Conservation (phyloP, 1,140 invertebrate genomes). For the Conopomorpha cramerella region DNA sequence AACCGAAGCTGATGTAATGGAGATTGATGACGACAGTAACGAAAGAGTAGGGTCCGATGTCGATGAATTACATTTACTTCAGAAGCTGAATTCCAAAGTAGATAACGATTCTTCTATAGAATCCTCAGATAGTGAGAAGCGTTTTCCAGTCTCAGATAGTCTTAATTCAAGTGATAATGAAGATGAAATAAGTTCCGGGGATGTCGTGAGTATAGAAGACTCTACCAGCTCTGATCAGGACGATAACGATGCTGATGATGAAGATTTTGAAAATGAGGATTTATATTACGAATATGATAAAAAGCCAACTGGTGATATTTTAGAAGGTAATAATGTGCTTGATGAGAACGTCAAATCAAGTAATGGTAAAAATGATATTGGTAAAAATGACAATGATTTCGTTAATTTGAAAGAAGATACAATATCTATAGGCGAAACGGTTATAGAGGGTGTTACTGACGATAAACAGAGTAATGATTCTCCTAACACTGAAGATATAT, state of each 20-base stretch:
- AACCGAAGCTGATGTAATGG: too few species aligned
- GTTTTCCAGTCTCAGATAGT: slow-evolving; percentile 34
- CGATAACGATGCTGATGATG: not conserved
- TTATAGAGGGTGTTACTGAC: too few species aligned
- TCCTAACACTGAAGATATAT: too few species aligned
- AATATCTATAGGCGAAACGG: slow-evolving; percentile 9
- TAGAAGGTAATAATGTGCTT: too few species aligned
- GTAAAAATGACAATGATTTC: not conserved
- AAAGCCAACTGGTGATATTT: too few species aligned
- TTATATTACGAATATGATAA: too few species aligned
- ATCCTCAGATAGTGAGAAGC: slow-evolving; percentile 25
- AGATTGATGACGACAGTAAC: slow-evolving; percentile 16
- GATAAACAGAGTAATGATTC: too few species aligned
- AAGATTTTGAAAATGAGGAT: too few species aligned
- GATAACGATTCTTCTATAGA: slow-evolving; percentile 16
- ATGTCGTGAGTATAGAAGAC: slow-evolving; percentile 47
- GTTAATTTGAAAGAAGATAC: slow-evolving; percentile 15
- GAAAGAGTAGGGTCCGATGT: slow-evolving; percentile 26
- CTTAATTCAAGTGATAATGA: slow-evolving; percentile 15
- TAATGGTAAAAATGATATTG: too few species aligned
- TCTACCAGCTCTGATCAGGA: slow-evolving; percentile 32
- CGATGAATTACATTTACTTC: slow-evolving; percentile 38
- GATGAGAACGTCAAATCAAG: too few species aligned
- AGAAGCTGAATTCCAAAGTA: slow-evolving; percentile 35
- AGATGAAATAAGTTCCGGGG: slow-evolving; percentile 5